These are phyloP conservation scores for Scaptomyza cyrtandrae DNA, from an alignment of 2,888 invertebrate genomes.

Conservation along the genomic window DNA sequence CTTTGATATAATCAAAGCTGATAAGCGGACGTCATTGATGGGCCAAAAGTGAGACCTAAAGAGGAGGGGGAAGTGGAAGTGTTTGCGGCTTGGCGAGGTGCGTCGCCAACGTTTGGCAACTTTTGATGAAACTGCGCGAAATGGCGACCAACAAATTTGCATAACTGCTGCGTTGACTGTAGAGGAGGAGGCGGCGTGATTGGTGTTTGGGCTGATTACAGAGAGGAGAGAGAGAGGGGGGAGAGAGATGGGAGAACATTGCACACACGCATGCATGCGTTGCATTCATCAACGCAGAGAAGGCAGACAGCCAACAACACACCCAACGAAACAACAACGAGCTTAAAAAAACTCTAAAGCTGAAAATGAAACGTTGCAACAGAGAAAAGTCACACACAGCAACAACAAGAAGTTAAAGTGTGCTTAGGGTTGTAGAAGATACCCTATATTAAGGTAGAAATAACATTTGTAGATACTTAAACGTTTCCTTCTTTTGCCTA, in stretches of 20 bases:
- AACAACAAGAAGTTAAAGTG: slow-evolving; percentile 2
- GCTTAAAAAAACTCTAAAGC: slow-evolving; percentile 37
- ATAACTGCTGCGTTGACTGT: slow-evolving; percentile 67
- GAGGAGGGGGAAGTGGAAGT: neutral
- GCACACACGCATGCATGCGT: slow-evolving; percentile 78
- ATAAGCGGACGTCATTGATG: slow-evolving; percentile 50
- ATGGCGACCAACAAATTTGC: slow-evolving; percentile 72
- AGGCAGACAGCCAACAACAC: slow-evolving; percentile 53
- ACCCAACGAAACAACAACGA: slow-evolving; percentile 52
- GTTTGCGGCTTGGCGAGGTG: slow-evolving; percentile 20
- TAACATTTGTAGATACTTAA: neutral
- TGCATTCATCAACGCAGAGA: slow-evolving; percentile 71
- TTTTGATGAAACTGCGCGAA: slow-evolving; percentile 77
- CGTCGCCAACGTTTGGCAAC: slow-evolving; percentile 66
- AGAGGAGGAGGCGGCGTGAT: no score
- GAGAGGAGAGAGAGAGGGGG: neutral
- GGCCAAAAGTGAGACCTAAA: slow-evolving; percentile 16
- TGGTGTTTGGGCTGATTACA: neutral
- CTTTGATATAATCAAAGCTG: slow-evolving; percentile 45
- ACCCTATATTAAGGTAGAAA: neutral
- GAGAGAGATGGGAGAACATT: slow-evolving; percentile 29
- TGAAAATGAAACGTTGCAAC: slow-evolving; percentile 71
- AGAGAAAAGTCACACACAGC: slow-evolving; percentile 49
- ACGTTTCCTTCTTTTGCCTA: neutral
- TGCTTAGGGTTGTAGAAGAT: neutral